A percentile compares a stretch with the other conserved stretches of the same genome.
Evolutionary conservation across 2,888 invertebrate genomes (phyloP).

Genomic region (Proisotoma minuta): DNA sequence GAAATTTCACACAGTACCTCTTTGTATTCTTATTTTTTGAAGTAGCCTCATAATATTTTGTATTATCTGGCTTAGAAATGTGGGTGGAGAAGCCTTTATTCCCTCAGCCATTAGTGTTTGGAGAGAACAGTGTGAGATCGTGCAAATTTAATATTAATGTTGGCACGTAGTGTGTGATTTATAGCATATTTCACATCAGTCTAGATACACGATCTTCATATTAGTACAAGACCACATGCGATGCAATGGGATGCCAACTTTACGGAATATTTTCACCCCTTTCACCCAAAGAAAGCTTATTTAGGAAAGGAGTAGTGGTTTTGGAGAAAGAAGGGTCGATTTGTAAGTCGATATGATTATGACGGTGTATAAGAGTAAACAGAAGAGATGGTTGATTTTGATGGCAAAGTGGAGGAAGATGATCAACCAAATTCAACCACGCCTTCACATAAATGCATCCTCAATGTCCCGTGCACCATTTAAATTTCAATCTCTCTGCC

Average conservation of each 20-base stretch:
- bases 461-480: not conserved
- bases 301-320: not conserved
- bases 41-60: too few species aligned
- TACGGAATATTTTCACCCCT: not conserved
- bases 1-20: too few species aligned
- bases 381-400: not conserved
- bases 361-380: not conserved
- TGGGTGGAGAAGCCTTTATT: not conserved
- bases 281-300: not conserved
- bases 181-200: slow-evolving; percentile 14
- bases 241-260: not conserved
- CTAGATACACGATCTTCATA: slow-evolving; percentile 13
- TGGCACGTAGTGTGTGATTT: slow-evolving; percentile 19
- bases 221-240: slow-evolving; percentile 9
- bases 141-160: slow-evolving; percentile 19
- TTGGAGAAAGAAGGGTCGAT: not conserved
- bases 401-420: not conserved
- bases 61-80: not conserved
- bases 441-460: slow-evolving; percentile 2
- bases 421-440: not conserved
- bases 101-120: not conserved
- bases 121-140: slow-evolving; percentile 10
- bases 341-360: not conserved
- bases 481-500: not conserved
- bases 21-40: too few species aligned